phyloP scores from a whole-genome alignment of 2,888 invertebrate species.

The Cephus pygmeus region DNA sequence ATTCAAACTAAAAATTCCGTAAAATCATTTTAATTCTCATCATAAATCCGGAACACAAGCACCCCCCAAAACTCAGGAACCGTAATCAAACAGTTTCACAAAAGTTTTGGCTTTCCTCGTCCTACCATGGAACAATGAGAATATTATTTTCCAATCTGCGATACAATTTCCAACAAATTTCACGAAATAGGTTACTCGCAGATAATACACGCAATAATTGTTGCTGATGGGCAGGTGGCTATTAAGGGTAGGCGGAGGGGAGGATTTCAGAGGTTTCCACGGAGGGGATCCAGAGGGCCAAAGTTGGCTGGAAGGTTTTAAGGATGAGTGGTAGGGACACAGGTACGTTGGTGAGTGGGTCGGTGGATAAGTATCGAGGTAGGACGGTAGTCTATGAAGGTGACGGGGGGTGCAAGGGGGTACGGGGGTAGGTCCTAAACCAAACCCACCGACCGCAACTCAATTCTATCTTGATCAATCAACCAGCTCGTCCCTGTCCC shows the following conservation, averaged over 20 bases:
- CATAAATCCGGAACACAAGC: neutral
- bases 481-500: conserved; percentile 16
- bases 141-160: neutral
- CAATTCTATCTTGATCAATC: conserved; percentile 40
- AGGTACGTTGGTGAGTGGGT: neutral
- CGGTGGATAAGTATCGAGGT: neutral
- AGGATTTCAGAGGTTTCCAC: neutral
- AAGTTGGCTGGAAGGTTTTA: neutral
- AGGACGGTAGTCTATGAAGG: neutral
- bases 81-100: neutral
- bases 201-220: neutral
- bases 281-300: neutral
- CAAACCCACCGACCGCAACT: conserved; percentile 28
- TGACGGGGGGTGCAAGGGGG: neutral
- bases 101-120: neutral
- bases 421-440: neutral
- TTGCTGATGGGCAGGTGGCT: neutral
- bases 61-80: neutral
- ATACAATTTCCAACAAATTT: neutral
- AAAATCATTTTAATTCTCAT: neutral
- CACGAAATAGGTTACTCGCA: neutral
- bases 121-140: neutral
- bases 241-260: neutral
- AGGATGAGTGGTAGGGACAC: neutral
- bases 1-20: neutral